These are phyloP conservation scores for Margarornis squamiger DNA, from an alignment of 2,797 vertebrate species.

Conservation along the genomic window DNA sequence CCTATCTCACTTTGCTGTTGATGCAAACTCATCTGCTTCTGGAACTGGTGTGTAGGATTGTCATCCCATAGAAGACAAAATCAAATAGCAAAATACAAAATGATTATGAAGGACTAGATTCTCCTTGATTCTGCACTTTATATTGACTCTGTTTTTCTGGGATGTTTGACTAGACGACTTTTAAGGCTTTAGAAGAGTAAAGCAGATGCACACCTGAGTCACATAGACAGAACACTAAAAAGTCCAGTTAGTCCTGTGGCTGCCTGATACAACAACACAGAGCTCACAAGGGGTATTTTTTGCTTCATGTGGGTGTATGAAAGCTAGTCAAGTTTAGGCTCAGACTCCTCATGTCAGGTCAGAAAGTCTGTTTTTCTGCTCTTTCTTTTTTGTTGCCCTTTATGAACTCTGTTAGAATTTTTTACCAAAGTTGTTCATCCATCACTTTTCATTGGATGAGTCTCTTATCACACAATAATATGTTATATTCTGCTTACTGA, in stretches of 20 bases:
- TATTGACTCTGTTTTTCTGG: background rate
- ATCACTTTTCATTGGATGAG: background rate
- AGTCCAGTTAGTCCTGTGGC: background rate
- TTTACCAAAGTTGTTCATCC: background rate
- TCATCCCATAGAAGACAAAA: background rate
- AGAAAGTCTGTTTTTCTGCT: background rate
- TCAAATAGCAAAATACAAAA: background rate
- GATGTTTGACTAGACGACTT: background rate
- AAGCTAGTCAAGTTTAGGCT: background rate
- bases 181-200: background rate
- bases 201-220: background rate
- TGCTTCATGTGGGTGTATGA: background rate
- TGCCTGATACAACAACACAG: background rate
- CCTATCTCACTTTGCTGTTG: background rate
- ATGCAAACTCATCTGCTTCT: background rate
- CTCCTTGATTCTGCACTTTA: background rate
- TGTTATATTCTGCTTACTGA: background rate
- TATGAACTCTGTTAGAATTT: background rate
- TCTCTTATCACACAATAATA: background rate
- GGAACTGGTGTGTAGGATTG: background rate
- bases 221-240: background rate
- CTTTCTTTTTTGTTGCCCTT: background rate
- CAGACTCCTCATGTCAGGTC: background rate
- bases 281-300: background rate
- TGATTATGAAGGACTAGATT: background rate